Evolutionary conservation across 2,797 vertebrate species (phyloP), one percentile per base, ranked within the genome.

Genomic region (Meriones psammophilus): DNA sequence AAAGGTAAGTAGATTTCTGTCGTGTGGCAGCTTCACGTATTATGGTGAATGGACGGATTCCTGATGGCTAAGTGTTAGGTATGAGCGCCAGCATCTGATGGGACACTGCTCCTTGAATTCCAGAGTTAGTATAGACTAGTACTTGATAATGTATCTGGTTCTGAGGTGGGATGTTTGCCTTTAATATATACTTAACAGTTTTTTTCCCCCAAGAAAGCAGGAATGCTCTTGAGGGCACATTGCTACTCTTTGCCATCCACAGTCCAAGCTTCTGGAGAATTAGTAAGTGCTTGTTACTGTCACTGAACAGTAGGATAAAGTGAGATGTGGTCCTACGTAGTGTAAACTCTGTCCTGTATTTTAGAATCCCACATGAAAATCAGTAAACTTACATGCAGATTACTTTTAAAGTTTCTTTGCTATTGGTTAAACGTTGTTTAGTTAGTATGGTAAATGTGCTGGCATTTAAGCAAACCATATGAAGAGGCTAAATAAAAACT

Each of bases 381-480:
- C 68, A 69, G 2, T 95, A n/a, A 89, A 76, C 92, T 94, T 95
- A 68, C 58, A 58, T 58, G 36, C 91, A 85, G 79, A 95, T 73
- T 89, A 93, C 88, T 93, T 95, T 94, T 68, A 83, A 69, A 77
- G 89, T 93, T 91, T 20, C 90, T 97, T 91, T 58, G 26, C 71
- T 95, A 91, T 66, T 94, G 73, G 30, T 89, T 93, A 78, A 39
- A 15, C 80, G 96, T 92, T 78, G 33, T 94, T 94, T 93, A 87
- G n/a, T 50, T 81, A 87, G n/a, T 50, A 74, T 84, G 94, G 9
- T 94, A 80, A 96, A 69, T 89, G 39, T 74, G 8, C n/a, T 95
- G 10, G 0, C 2, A 15, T 60, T 50, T 96, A 97, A 96, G 8
- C 46, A 66, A 62, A 84, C 12, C 30, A 0, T 36, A 62, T 7